A percentile compares a stretch with the other conserved stretches of the same genome.
Evolutionary conservation across 2,797 vertebrate genomes (phyloP).

Genomic region (Melanotaenia nigrans): DNA sequence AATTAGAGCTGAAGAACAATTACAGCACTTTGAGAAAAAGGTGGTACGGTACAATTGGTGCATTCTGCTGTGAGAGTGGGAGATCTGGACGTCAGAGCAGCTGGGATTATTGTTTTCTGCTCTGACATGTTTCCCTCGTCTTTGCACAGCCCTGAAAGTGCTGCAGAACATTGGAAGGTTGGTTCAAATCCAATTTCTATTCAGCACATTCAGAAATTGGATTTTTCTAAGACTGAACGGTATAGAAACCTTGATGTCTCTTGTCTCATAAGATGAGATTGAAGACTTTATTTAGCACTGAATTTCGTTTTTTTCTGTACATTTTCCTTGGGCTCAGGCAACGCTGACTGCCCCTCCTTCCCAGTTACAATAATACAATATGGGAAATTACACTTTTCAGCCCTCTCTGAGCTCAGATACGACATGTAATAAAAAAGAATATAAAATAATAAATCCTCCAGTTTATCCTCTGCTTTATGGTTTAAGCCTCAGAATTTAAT

Average conservation of each 20-base stretch:
- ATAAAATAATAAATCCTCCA: constrained; percentile 20
- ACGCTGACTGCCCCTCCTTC: not conserved
- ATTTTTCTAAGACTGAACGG: constrained; percentile 44
- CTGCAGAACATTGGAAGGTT: constrained; percentile 1
- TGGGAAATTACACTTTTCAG: constrained; percentile 3
- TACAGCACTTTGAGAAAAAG: constrained; percentile 7
- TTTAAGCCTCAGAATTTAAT: constrained; percentile 19
- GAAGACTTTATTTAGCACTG: constrained; percentile 6
- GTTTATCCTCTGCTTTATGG: constrained; percentile 17
- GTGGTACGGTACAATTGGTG: not conserved
- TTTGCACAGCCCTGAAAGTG: constrained; percentile 1
- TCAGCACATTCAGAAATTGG: constrained; percentile 53
- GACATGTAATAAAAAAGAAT: constrained; percentile 41
- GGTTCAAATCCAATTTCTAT: constrained; percentile 40
- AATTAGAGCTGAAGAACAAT: not conserved
- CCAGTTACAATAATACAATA: not conserved
- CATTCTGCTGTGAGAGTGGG: constrained; percentile 11
- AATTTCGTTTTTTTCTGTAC: constrained; percentile 2
- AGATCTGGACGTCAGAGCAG: constrained; percentile 23
- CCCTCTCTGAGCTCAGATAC: not conserved
- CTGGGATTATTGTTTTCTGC: not conserved
- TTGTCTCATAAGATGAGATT: not conserved
- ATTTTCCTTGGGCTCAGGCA: not conserved
- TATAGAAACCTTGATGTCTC: not conserved
- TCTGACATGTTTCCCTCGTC: not conserved